A percentile compares a stretch with the other conserved stretches of the same genome.
These are phyloP conservation scores for Anthoscopus minutus DNA, from an alignment of 2,113 vertebrate genomes.

Conservation along the genomic window DNA sequence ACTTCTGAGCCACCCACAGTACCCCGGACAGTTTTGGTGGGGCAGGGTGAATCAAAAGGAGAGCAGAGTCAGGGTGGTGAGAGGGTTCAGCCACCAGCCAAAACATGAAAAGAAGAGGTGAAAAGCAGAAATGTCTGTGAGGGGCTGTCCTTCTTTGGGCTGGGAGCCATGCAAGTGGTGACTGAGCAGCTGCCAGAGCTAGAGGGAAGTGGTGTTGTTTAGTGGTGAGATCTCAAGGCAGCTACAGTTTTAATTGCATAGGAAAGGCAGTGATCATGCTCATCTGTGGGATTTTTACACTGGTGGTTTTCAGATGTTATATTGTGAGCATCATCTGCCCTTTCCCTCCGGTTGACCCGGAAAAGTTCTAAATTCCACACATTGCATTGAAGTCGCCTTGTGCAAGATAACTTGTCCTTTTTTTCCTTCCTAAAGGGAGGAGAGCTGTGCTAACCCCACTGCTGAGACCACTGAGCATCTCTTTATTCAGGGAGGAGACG, in stretches of 20 bases:
- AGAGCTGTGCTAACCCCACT: not conserved
- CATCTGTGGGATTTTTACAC: accelerated
- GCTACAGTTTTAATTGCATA: not conserved
- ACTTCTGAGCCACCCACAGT: not conserved
- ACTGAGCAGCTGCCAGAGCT: not conserved
- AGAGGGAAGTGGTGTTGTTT: not conserved
- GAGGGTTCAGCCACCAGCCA: not conserved
- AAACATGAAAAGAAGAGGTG: not conserved
- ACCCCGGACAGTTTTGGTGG: not conserved
- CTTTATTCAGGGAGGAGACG: not conserved
- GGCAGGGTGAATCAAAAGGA: not conserved
- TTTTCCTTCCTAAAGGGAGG: not conserved
- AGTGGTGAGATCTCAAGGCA: not conserved
- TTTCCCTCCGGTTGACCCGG: not conserved
- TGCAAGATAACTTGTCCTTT: not conserved
- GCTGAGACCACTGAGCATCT: not conserved
- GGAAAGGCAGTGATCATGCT: not conserved
- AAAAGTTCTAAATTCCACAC: not conserved
- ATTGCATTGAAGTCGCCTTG: not conserved
- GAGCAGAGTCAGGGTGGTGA: accelerated
- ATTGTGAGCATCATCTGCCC: not conserved
- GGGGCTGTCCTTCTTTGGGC: not conserved
- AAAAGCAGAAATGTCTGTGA: not conserved
- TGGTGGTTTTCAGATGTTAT: not conserved
- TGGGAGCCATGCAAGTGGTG: not conserved